A percentile compares a stretch with the other conserved stretches of the same genome.
phyloP scores from a whole-genome alignment of 2,797 vertebrate genomes.

The Argya squamiceps region DNA sequence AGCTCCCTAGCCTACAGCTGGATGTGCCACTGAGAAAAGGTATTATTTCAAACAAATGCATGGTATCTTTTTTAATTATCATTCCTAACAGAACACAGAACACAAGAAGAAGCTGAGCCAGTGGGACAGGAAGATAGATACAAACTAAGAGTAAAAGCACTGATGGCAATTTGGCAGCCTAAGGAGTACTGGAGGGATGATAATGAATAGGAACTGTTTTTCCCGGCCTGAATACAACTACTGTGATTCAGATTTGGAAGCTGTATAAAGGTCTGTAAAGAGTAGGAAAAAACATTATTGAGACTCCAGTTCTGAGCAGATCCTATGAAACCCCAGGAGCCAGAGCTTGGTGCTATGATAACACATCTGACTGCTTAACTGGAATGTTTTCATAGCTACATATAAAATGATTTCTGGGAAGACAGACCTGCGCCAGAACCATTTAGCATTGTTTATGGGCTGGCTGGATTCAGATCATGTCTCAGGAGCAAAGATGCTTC shows the following conservation, averaged over 20 bases:
- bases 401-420: not conserved
- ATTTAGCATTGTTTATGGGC: not conserved
- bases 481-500: not conserved
- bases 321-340: not conserved
- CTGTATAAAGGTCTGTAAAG: not conserved
- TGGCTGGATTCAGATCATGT: not conserved
- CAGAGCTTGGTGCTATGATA: not conserved
- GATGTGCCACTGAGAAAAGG: not conserved
- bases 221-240: conserved; percentile 30
- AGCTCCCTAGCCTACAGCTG: not conserved
- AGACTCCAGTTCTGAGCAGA: not conserved
- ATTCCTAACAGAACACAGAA: not conserved
- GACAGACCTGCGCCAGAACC: not conserved
- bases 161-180: conserved; percentile 40
- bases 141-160: conserved; percentile 3
- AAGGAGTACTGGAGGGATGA: not conserved
- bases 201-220: conserved; percentile 43
- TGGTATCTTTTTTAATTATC: not conserved
- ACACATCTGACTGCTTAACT: not conserved
- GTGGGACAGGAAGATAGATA: not conserved
- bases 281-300: not conserved
- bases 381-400: not conserved
- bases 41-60: not conserved
- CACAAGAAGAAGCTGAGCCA: not conserved
- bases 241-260: conserved; percentile 46